Base-by-base conservation (phyloP, 2,888 invertebrate genomes). In the Blastobasis adustella region DNA sequence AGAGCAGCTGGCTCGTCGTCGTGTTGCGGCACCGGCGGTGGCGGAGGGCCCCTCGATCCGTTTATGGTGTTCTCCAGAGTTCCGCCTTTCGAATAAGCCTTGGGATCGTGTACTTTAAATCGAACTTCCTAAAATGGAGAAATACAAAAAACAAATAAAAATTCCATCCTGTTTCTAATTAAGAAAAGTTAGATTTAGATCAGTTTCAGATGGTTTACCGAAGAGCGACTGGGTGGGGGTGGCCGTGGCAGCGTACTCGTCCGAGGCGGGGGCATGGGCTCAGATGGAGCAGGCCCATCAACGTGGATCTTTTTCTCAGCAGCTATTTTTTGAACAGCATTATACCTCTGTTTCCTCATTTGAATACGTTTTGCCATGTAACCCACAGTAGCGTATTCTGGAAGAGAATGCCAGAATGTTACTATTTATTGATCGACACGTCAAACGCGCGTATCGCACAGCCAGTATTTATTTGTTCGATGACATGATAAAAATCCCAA, bases 291-390 rank as follows among this genome's bases (percentile, higher is more conserved):
- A 46, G 92, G 91, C 54, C 93, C 93, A 71, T 95, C 95, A 64
- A 93, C 91, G 73, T 93, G 93, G 61, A 94, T 90, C 83, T 96
- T 96, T 90, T 96, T 96, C 84, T 96, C 95, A 75, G 95, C 95
- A 66, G 95, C 95, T 85, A 96, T 94, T 89, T 97, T 97, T 82
- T 96, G 96, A 63, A 95, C 93, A 62, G 94, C 94, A 79, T 93
- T 90, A 84, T 95, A 96, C 75, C 96, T 92, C 88, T 95, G 96
- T 90, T 97, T 96, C 76, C 97, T 92, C 96, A 98, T 96, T 82
- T 96, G 96, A 84, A 98, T 96, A 84, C 97, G 91, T 90, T 98
- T 98, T 66, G 97, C 97, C 95, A 98, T 96, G 89, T 98, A 98
- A 66, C 98, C 98, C 67, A 98, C 98, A 63, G 98, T 96, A 61